Conservation (phyloP, 2,888 invertebrate genomes). For the Trachelus iudaicus region DNA sequence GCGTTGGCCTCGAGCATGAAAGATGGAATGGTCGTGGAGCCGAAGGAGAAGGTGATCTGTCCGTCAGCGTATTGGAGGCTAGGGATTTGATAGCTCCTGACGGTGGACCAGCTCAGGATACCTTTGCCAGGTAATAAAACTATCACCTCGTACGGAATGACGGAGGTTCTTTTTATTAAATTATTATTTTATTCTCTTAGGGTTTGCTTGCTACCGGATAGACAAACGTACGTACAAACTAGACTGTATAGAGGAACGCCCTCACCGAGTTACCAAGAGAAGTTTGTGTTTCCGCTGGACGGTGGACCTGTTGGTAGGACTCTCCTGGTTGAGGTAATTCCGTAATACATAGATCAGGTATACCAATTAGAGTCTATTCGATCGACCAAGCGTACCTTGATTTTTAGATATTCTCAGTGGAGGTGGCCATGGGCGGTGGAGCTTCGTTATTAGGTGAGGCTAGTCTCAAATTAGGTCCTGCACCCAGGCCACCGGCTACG, state of each 20-base stretch:
- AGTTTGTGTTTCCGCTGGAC: conserved; percentile 72
- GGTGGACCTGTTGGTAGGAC: conserved; percentile 56
- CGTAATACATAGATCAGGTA: not conserved
- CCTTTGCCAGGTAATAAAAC: conserved; percentile 71
- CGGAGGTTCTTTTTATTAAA: not conserved
- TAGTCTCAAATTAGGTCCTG: conserved; percentile 50
- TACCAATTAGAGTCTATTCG: not conserved
- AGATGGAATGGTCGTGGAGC: conserved; percentile 72
- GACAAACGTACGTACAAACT: conserved; percentile 76
- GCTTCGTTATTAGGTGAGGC: conserved; percentile 55
- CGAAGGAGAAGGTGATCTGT: conserved; percentile 70
- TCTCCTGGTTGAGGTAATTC: conserved; percentile 54
- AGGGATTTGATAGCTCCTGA: conserved; percentile 76
- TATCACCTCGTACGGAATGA: not conserved
- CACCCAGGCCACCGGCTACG: conserved; percentile 74
- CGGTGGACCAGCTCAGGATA: conserved; percentile 74
- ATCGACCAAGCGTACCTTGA: not conserved
- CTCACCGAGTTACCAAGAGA: conserved; percentile 82
- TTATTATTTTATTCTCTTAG: conserved; percentile 46
- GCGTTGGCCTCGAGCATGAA: conserved; percentile 82
- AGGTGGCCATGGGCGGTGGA: conserved; percentile 43
- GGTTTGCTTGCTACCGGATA: conserved; percentile 80
- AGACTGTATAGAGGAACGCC: conserved; percentile 76
- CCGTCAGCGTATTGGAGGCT: conserved; percentile 81
- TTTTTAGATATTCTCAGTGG: conserved; percentile 54